Conservation (phyloP, 1,140 invertebrate species). For the Listronotus oregonensis region DNA sequence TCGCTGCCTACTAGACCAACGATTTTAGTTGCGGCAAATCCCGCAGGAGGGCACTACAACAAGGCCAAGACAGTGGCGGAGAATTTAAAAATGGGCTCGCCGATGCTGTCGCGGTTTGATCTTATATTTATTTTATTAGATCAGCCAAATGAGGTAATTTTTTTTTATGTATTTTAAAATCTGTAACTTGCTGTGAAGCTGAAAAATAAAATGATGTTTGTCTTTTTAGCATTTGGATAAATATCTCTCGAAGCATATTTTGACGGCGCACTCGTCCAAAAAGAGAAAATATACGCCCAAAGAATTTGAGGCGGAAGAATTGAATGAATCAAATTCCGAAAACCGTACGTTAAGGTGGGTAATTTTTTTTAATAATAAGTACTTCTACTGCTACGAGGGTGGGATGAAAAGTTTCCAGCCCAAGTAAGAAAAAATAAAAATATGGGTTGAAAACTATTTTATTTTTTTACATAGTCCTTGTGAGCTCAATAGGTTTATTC, state of each 20-base stretch:
- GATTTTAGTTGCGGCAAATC: conserved; percentile 92
- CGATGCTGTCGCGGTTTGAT: conserved; percentile 91
- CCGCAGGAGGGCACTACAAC: conserved; percentile 86
- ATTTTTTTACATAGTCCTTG: no score
- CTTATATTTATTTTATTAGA: conserved; percentile 91
- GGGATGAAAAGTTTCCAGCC: no score
- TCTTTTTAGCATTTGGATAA: conserved; percentile 65
- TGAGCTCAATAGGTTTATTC: no score
- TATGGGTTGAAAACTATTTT: no score
- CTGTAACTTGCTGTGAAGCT: no score
- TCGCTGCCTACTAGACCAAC: conserved; percentile 80
- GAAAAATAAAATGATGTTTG: no score
- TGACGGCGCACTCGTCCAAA: conserved; percentile 70
- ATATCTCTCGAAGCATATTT: conserved; percentile 80
- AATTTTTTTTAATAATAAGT: no score
- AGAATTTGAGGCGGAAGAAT: conserved; percentile 2
- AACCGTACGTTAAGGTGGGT: conserved; percentile 17
- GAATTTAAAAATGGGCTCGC: conserved; percentile 85
- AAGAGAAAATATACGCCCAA: conserved; percentile 47
- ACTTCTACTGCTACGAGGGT: no score
- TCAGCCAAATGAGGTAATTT: conserved; percentile 72
- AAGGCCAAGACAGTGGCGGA: conserved; percentile 84
- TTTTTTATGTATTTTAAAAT: no score
- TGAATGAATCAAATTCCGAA: neutral
- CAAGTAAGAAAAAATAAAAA: no score